Evolutionary conservation across 1,140 invertebrate genomes (phyloP), one percentile per base, ranked within the genome.

Genomic region (Eufriesea mexicana): DNA sequence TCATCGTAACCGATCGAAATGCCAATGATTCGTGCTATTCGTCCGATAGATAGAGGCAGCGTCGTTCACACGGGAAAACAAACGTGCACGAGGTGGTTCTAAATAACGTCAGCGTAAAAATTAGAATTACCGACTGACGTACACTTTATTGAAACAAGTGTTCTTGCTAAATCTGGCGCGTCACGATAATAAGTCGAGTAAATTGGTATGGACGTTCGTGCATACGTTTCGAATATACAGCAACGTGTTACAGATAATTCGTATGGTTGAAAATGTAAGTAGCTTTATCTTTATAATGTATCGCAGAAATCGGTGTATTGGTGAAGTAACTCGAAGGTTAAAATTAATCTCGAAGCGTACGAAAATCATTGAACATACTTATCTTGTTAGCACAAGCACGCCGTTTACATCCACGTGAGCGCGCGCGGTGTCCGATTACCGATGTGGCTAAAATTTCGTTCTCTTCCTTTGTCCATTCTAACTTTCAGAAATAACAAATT

Each of bases 141-240:
- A 74, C 25, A 28, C 80, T 42, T 77, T 84, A 77, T 88, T 87
- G 77, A 67, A 78, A 87, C 85, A 87, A 88, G 73, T 84, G 85
- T 84, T 87, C 62, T 72, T 23, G 49, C 85, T 61, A 73, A 87
- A 86, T 84, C 76, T 80, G 81, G 72, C 76, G 70, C 59, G 59
- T 51, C 57, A 57, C 49, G 59, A 87, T 84, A 86, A 77, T 71
- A 64, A 35, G 59, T 55, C 47, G 45, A n/a, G 49, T 64, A 86
- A 86, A 86, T 85, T 71, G 64, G 9, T 28, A 9, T 16, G 4
- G 42, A 54, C 28, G 18, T 49, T 47, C 49, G 8, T 54, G 16
- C 20, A 54, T 23, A 4, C 25, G 54, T 12, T 25, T 20, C 16
- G 25, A 35, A 54, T 25, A 25, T 20, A 54, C 16, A 67, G 20